phyloP scores from a whole-genome alignment of 2,888 invertebrate genomes.

The Dromius quadrimaculatus region DNA sequence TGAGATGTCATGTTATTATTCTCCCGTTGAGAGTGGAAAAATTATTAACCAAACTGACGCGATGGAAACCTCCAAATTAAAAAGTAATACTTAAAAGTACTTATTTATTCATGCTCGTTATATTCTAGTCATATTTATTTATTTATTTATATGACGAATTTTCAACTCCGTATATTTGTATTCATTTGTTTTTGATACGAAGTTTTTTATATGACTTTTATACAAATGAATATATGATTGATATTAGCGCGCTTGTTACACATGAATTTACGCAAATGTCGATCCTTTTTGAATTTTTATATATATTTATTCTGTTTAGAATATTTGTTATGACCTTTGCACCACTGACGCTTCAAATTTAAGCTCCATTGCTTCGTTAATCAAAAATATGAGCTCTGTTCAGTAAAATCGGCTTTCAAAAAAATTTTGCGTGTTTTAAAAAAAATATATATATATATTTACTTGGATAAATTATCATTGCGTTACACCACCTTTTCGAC shows the following conservation, averaged over 20 bases:
- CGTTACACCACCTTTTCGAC: too few relatives aligned
- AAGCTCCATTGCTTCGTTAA: too few relatives aligned
- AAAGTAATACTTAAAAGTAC: slow-evolving; percentile 41
- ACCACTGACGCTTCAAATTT: too few relatives aligned
- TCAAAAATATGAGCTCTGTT: too few relatives aligned
- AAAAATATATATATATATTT: too few relatives aligned
- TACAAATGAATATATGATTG: slow-evolving; percentile 30
- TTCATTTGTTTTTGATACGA: slow-evolving; percentile 26
- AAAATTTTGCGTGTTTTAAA: too few relatives aligned
- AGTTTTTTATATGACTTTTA: slow-evolving; percentile 20
- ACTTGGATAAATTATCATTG: too few relatives aligned
- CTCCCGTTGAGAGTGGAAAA: slow-evolving; percentile 84
- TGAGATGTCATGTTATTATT: slow-evolving; percentile 88
- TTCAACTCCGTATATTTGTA: neutral
- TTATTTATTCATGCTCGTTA: slow-evolving; percentile 6
- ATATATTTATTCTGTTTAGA: slow-evolving; percentile 43
- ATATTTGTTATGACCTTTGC: slow-evolving; percentile 51
- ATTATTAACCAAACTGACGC: slow-evolving; percentile 62
- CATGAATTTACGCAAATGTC: slow-evolving; percentile 16
- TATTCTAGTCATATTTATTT: slow-evolving; percentile 44
- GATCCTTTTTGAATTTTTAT: slow-evolving; percentile 36
- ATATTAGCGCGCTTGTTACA: neutral
- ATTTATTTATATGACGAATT: slow-evolving; percentile 29
- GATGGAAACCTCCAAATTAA: slow-evolving; percentile 12
- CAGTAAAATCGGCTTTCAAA: too few relatives aligned